phyloP scores from a whole-genome alignment of 2,888 invertebrate genomes.

The Eristalis tenax region DNA sequence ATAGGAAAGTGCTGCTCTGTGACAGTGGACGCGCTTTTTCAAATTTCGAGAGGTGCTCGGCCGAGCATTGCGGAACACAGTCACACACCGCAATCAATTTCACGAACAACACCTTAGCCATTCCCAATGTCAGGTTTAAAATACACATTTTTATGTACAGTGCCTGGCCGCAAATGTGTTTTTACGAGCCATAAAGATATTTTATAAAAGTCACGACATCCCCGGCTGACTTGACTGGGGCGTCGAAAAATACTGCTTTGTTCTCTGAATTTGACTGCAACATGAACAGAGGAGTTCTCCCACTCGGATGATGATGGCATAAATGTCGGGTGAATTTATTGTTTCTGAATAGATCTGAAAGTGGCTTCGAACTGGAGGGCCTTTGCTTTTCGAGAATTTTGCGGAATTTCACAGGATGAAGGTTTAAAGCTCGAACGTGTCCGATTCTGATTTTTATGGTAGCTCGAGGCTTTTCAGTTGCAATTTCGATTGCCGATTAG shows the following conservation, averaged over 20 bases:
- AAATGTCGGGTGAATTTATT: neutral
- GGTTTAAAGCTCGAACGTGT: too few relatives aligned
- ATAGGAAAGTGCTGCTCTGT: conserved; percentile 11
- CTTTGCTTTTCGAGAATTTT: neutral
- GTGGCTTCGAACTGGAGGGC: neutral
- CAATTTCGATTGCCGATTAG: too few relatives aligned
- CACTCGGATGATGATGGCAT: neutral
- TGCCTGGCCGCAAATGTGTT: neutral
- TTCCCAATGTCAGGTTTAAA: neutral
- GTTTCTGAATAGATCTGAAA: neutral
- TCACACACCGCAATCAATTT: neutral
- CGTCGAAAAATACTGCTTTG: neutral
- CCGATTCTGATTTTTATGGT: too few relatives aligned
- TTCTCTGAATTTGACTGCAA: neutral
- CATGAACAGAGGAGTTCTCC: neutral
- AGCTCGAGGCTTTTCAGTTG: too few relatives aligned
- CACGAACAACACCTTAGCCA: neutral
- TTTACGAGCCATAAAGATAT: neutral
- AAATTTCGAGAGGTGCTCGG: neutral
- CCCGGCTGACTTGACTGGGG: neutral
- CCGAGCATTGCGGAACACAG: neutral
- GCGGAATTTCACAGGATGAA: neutral
- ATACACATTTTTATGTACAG: neutral
- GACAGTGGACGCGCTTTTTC: neutral
- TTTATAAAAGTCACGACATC: neutral